A percentile compares a stretch with the other conserved stretches of the same genome.
Conservation (phyloP, 92 coral and sea anemone genomes). For the Scolanthus callimorphus region DNA sequence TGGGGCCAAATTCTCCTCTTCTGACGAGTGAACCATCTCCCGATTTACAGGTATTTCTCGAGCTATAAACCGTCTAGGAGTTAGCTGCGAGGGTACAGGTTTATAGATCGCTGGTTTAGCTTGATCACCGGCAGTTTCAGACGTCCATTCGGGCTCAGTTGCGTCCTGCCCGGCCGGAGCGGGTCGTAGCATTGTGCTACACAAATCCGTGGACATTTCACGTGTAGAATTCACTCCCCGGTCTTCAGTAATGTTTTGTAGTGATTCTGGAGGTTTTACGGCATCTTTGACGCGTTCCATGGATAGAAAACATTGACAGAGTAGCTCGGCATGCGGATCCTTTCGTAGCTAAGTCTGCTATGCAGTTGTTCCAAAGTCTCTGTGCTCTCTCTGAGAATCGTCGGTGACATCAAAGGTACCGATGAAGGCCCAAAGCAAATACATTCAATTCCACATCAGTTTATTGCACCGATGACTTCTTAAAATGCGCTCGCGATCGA, state of each 20-base stretch:
- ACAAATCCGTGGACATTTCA: constrained; percentile 54
- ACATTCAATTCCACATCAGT: constrained; percentile 93
- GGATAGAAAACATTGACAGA: constrained; percentile 40
- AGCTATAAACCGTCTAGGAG: constrained; percentile 72
- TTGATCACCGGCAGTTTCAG: constrained; percentile 38
- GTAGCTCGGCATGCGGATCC: too few relatives aligned
- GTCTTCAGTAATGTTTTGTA: constrained; percentile 29
- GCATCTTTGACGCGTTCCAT: constrained; percentile 60
- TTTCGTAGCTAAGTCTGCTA: too few relatives aligned
- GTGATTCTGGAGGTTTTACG: constrained; percentile 26
- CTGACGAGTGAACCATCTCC: constrained; percentile 50
- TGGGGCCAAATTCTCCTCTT: constrained; percentile 86
- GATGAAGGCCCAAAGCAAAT: constrained; percentile 99
- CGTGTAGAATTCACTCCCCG: constrained; percentile 79
- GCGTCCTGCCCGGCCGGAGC: constrained; percentile 99
- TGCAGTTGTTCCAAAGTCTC: constrained; percentile 72
- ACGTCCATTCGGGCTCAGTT: constrained; percentile 57
- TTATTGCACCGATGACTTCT: constrained; percentile 88
- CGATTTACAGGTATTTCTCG: constrained; percentile 48
- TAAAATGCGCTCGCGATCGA: constrained; percentile 29
- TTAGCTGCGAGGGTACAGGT: constrained; percentile 56
- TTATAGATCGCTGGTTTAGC: constrained; percentile 39
- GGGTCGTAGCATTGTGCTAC: constrained; percentile 72
- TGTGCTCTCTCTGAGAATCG: constrained; percentile 69
- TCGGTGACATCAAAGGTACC: constrained; percentile 98